Evolutionary conservation across 2,888 invertebrate species (phyloP).

Genomic region (Strigamia crassipes): DNA sequence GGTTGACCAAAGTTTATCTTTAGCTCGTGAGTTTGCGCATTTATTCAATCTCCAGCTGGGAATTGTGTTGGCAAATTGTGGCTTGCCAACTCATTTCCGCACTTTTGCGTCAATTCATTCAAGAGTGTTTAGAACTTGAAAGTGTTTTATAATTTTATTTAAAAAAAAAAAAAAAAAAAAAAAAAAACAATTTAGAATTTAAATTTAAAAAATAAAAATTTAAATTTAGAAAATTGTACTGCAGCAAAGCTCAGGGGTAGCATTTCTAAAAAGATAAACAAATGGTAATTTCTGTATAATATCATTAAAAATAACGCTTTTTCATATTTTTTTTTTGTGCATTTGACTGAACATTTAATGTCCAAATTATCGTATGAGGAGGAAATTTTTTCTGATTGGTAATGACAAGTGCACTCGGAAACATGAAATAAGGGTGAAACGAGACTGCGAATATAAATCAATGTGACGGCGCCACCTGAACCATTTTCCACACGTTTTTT

Average conservation of each 20-base stretch:
- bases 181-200: too few relatives aligned
- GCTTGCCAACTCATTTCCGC: not conserved
- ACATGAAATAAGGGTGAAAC: not conserved
- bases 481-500: not conserved
- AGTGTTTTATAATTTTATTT: too few relatives aligned
- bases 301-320: not conserved
- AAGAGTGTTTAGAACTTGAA: too few relatives aligned
- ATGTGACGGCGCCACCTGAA: not conserved
- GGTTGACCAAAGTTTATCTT: not conserved
- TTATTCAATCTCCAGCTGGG: not conserved
- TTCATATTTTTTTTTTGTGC: too few relatives aligned
- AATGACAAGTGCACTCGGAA: not conserved
- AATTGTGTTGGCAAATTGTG: not conserved
- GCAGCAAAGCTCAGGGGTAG: too few relatives aligned
- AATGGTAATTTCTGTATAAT: too few relatives aligned
- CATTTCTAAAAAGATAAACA: too few relatives aligned
- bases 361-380: not conserved
- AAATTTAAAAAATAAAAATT: too few relatives aligned
- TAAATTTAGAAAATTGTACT: too few relatives aligned
- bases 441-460: conserved; percentile 1
- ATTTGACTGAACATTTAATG: not conserved
- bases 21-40: not conserved
- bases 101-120: not conserved
- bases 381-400: not conserved
- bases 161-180: too few relatives aligned